Conservation (phyloP, 2,113 vertebrate species). For the Mobula hypostoma region DNA sequence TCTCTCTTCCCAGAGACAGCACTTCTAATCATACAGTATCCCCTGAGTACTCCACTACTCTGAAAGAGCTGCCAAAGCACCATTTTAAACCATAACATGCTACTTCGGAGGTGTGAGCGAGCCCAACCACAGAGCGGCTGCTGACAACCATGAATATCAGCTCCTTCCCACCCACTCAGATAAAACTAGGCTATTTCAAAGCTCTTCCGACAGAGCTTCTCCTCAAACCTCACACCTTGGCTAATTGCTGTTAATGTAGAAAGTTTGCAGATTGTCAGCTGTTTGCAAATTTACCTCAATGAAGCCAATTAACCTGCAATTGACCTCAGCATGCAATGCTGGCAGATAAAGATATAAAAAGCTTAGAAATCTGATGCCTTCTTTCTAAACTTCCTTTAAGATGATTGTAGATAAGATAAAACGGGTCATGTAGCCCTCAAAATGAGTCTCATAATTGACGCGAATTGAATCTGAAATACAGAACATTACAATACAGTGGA, state of each 20-base stretch:
- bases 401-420: not conserved
- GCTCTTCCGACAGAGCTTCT: not conserved
- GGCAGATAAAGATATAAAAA: not conserved
- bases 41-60: no score
- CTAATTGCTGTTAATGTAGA: constrained; percentile 21
- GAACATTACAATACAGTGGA: no score
- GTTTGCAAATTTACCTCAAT: constrained; percentile 13
- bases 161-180: not conserved
- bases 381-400: not conserved
- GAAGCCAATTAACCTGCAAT: constrained; percentile 25
- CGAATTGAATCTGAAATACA: not conserved
- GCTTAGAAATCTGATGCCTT: not conserved
- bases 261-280: constrained; percentile 25
- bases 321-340: not conserved
- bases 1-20: not conserved
- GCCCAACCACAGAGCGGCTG: not conserved
- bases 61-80: not conserved
- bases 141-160: not conserved
- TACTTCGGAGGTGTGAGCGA: not conserved
- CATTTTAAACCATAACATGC: not conserved
- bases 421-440: not conserved
- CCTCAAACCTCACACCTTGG: not conserved
- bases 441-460: not conserved
- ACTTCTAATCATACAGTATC: not conserved
- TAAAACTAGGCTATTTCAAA: not conserved